Evolutionary conservation across 1,140 invertebrate species (phyloP), one percentile per base, ranked within the genome.

Genomic region (Episyrphus balteatus): DNA sequence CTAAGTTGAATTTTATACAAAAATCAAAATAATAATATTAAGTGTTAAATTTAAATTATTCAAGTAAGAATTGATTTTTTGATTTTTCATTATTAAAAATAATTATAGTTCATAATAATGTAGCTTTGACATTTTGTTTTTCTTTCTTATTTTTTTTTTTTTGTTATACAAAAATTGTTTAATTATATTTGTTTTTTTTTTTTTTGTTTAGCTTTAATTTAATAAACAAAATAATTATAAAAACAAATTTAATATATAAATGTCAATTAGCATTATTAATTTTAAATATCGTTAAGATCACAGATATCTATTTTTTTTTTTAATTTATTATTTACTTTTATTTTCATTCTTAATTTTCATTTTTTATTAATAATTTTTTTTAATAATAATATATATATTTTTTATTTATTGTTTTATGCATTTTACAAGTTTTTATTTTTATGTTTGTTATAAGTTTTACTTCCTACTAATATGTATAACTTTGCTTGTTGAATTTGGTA

Each of bases 211-310:
- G 36, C 45, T 56, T 46, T 55, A 49, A 17, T 40, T 54, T 53
- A 39, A 39, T 30, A 31, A 43, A 43, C 8, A 43, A 43, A 43
- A 43, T 5, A 30, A 30, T 43, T 42, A 12, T 17, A 26, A 43
- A 32, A 18, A 30, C 19, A 12, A 43, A 8, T 26, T 26, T 5
- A n/a, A n/a, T n/a, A 26, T 26, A 26, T 5, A 26, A 26, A 26
- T 26, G 21, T 26, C 21, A 26, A 26, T 26, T 26, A 26, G 21
- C 21, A 26, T 26, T 26, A 26, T 26, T 26, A 26, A 26, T 26
- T 26, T 26, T 62, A 60, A 63, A 64, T 66, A 64, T 66, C 60
- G 53, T 60, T 61, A 62, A 66, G 64, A 67, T 67, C 64, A 67
- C 64, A 67, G 64, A 67, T 66, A 62, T 66, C 58, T 66, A 65